Evolutionary conservation across 2,888 invertebrate genomes (phyloP).

Genomic region (Cepaea hortensis): DNA sequence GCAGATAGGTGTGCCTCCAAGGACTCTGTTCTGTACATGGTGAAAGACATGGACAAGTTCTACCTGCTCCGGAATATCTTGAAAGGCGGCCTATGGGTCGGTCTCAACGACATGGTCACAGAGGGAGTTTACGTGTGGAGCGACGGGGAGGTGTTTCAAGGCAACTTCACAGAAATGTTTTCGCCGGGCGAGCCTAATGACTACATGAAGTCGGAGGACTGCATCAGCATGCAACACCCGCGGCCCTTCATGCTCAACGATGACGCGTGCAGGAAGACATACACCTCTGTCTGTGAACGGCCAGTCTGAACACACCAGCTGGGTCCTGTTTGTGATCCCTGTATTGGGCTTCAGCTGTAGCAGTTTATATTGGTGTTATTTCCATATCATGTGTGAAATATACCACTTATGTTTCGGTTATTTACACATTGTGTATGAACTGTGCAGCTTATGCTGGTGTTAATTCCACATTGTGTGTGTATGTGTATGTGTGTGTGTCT

Average conservation of each 20-base stretch:
- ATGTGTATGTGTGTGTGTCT: too few relatives aligned
- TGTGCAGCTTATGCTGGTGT: too few relatives aligned
- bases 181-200: neutral
- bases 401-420: too few relatives aligned
- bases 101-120: neutral
- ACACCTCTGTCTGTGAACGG: slow-evolving; percentile 1
- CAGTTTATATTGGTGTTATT: too few relatives aligned
- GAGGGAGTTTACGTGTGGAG: slow-evolving; percentile 14
- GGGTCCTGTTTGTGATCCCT: too few relatives aligned
- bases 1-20: neutral
- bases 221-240: neutral
- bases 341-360: too few relatives aligned
- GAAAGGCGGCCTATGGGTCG: neutral
- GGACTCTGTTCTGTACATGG: neutral
- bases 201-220: neutral
- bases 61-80: neutral
- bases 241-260: neutral
- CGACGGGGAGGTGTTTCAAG: neutral
- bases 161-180: neutral
- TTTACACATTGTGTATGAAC: too few relatives aligned
- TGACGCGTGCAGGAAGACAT: neutral
- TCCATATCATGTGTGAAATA: too few relatives aligned
- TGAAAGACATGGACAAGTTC: neutral
- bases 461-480: too few relatives aligned
- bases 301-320: neutral